phyloP scores from a whole-genome alignment of 2,797 vertebrate genomes.

The Morelia viridis region DNA sequence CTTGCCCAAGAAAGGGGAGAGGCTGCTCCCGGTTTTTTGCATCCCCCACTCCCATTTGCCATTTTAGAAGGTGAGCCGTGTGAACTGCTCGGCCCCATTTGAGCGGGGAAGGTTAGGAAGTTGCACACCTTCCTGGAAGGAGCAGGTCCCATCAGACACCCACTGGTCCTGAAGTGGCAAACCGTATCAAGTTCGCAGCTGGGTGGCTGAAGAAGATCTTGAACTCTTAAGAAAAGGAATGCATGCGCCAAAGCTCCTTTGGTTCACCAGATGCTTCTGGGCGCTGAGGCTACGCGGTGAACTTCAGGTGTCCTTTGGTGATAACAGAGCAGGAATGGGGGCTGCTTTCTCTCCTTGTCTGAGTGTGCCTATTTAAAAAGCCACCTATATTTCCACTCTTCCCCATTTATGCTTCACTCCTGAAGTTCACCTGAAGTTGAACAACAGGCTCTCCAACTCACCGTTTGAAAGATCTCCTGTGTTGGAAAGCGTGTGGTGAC shows the following conservation, averaged over 20 bases:
- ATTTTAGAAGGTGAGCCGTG: neutral
- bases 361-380: neutral
- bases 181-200: no score
- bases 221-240: no score
- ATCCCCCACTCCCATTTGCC: neutral
- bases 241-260: neutral
- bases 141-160: neutral
- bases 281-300: no score
- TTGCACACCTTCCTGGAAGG: no score
- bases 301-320: no score
- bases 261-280: neutral
- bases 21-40: neutral
- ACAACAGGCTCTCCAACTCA: slow-evolving; percentile 57
- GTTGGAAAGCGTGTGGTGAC: slow-evolving; percentile 69
- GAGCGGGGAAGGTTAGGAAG: neutral
- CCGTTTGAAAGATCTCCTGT: slow-evolving; percentile 75
- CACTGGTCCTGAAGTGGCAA: no score
- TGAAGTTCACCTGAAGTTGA: neutral
- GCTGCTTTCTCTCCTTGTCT: no score
- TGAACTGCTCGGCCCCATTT: no score
- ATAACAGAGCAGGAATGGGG: no score
- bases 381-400: neutral
- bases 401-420: neutral
- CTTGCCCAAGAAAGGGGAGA: neutral
- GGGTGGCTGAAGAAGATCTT: no score